Percentiles rank a stretch among this genome's conserved stretches.
Evolutionary conservation across 2,888 invertebrate genomes (phyloP).

Genomic region (Eulithis prunata): DNA sequence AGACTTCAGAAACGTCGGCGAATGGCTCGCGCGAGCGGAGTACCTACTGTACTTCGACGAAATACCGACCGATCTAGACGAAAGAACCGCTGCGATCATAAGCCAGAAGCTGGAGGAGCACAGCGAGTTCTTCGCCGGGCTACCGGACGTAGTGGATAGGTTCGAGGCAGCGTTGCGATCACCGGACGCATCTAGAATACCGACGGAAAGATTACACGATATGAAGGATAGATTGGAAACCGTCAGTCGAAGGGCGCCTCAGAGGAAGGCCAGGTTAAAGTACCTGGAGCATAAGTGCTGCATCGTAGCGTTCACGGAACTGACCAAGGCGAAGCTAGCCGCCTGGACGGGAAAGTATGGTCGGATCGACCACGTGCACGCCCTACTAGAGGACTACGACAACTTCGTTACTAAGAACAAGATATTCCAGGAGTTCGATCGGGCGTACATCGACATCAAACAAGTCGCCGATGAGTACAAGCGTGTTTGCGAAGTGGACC

Average conservation of each 20-base stretch:
- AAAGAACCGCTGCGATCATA: slow-evolving; percentile 94
- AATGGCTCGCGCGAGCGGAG: slow-evolving; percentile 96
- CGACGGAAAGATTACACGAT: slow-evolving; percentile 91
- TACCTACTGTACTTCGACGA: slow-evolving; percentile 91
- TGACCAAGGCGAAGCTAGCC: slow-evolving; percentile 94
- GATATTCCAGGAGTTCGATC: slow-evolving; percentile 97
- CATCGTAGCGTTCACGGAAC: slow-evolving; percentile 94
- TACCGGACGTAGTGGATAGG: slow-evolving; percentile 90
- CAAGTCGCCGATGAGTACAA: slow-evolving; percentile 96
- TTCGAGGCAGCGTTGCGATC: slow-evolving; percentile 90
- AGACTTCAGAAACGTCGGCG: slow-evolving; percentile 93
- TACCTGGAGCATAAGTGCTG: slow-evolving; percentile 97
- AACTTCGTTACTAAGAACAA: slow-evolving; percentile 96
- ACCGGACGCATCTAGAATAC: slow-evolving; percentile 88
- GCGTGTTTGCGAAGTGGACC: slow-evolving; percentile 92
- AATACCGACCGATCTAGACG: slow-evolving; percentile 93
- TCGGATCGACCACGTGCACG: slow-evolving; percentile 91
- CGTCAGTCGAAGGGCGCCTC: slow-evolving; percentile 90
- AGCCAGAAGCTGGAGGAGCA: slow-evolving; percentile 95
- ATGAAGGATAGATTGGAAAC: slow-evolving; percentile 91
- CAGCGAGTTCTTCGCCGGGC: slow-evolving; percentile 93
- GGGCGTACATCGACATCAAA: slow-evolving; percentile 96
- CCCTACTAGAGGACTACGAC: slow-evolving; percentile 93
- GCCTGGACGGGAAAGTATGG: slow-evolving; percentile 96
- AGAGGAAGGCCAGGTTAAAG: slow-evolving; percentile 93